Evolutionary conservation across 1,140 invertebrate genomes (phyloP).

Genomic region (Bombus difficillimus): DNA sequence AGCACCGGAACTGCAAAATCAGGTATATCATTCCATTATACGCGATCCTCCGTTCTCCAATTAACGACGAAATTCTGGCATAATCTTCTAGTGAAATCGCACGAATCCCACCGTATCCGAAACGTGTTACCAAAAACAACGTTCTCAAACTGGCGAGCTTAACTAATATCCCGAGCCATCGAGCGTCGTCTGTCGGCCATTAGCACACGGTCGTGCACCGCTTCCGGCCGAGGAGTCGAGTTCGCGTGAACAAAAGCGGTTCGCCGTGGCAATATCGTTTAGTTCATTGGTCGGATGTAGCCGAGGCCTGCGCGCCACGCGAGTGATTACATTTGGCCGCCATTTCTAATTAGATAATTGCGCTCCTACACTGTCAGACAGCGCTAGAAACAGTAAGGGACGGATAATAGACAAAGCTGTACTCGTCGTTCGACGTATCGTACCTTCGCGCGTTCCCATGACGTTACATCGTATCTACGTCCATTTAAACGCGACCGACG

Average conservation of each 20-base stretch:
- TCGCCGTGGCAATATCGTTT: slow-evolving; percentile 16
- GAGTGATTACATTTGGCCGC: slow-evolving; percentile 22
- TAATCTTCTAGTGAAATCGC: not conserved
- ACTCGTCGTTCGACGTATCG: not conserved
- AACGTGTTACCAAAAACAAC: not conserved
- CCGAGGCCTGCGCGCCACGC: not conserved
- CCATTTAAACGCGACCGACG: not conserved
- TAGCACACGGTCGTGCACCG: not conserved
- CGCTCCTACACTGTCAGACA: not conserved
- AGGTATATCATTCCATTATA: not conserved
- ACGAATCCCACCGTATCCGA: not conserved
- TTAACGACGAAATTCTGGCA: not conserved
- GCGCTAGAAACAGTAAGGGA: not conserved
- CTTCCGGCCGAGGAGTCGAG: not conserved
- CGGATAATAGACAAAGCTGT: not conserved
- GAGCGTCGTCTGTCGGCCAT: not conserved
- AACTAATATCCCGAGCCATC: not conserved
- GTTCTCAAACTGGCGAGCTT: not conserved
- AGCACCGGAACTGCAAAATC: not conserved
- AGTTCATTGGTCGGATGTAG: slow-evolving; percentile 17
- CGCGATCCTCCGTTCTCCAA: not conserved
- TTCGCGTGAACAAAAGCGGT: slow-evolving; percentile 21
- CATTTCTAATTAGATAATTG: slow-evolving; percentile 40
- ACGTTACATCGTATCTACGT: not conserved
- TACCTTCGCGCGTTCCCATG: not conserved